Conservation (phyloP, 1,140 invertebrate genomes). For the Brachionus koreanus region DNA sequence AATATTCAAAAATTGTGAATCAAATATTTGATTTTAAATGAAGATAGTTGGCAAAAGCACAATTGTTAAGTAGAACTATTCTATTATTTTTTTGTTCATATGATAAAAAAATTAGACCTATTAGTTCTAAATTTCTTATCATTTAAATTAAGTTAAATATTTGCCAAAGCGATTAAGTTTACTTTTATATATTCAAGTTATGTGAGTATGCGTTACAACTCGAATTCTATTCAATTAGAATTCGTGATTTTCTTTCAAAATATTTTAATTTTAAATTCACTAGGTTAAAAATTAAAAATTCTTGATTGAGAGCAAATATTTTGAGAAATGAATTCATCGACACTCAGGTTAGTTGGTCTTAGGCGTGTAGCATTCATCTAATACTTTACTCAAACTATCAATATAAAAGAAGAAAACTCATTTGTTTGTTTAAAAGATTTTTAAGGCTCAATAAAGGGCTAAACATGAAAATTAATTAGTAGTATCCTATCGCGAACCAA, state of each 20-base stretch:
- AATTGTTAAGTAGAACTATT: neutral
- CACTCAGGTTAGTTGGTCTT: neutral
- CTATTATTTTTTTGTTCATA: neutral
- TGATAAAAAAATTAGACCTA: constrained; percentile 6
- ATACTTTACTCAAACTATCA: neutral
- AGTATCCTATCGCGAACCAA: neutral
- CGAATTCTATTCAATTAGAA: neutral
- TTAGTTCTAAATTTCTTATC: constrained; percentile 15
- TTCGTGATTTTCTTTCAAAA: constrained; percentile 3
- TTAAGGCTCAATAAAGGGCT: neutral
- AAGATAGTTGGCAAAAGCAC: constrained; percentile 20
- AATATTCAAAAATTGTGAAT: constrained; percentile 10
- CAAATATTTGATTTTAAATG: constrained; percentile 6
- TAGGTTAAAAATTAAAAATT: constrained; percentile 28
- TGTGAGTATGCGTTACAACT: neutral
- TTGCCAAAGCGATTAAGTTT: constrained; percentile 1
- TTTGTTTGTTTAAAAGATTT: constrained; percentile 21
- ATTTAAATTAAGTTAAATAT: constrained; percentile 31
- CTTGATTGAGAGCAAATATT: constrained; percentile 14
- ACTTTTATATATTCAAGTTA: neutral
- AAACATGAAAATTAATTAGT: neutral
- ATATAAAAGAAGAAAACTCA: constrained; percentile 1
- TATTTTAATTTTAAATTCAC: constrained; percentile 25
- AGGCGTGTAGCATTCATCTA: neutral
- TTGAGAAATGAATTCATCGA: constrained; percentile 6